Conservation (phyloP, 1,140 invertebrate genomes). For the Acyrthosiphon pisum region DNA sequence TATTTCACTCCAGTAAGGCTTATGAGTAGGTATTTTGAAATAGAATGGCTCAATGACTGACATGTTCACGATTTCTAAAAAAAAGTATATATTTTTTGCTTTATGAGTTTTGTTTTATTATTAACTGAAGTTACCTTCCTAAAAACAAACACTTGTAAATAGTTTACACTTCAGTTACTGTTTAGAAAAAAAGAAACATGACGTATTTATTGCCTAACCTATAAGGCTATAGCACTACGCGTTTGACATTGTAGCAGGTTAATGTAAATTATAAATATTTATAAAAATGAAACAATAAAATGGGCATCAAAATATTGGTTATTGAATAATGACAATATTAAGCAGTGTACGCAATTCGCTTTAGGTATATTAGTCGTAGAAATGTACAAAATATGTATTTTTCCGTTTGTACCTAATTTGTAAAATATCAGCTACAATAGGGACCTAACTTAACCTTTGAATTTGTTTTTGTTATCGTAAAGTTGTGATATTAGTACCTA, state of each 20-base stretch:
- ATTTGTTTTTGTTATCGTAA: too few relatives aligned
- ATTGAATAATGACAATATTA: too few relatives aligned
- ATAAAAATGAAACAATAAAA: too few relatives aligned
- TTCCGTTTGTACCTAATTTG: background rate
- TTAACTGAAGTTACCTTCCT: background rate
- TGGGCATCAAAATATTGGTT: too few relatives aligned
- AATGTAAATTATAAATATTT: background rate
- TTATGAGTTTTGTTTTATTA: background rate
- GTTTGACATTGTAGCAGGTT: background rate
- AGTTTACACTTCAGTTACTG: background rate
- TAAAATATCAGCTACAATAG: background rate
- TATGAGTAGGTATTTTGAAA: background rate
- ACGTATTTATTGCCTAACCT: background rate
- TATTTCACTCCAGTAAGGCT: background rate
- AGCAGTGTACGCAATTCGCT: too few relatives aligned
- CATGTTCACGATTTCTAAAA: background rate
- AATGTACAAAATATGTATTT: background rate
- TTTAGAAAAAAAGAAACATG: background rate
- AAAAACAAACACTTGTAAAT: background rate
- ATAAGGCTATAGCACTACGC: background rate
- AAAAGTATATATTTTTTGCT: background rate
- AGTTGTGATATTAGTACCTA: background rate
- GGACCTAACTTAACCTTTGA: too few relatives aligned
- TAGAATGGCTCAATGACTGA: too few relatives aligned
- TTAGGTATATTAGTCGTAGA: background rate